Base-by-base conservation (phyloP, 2,888 invertebrate genomes). In the Gari tellinella region DNA sequence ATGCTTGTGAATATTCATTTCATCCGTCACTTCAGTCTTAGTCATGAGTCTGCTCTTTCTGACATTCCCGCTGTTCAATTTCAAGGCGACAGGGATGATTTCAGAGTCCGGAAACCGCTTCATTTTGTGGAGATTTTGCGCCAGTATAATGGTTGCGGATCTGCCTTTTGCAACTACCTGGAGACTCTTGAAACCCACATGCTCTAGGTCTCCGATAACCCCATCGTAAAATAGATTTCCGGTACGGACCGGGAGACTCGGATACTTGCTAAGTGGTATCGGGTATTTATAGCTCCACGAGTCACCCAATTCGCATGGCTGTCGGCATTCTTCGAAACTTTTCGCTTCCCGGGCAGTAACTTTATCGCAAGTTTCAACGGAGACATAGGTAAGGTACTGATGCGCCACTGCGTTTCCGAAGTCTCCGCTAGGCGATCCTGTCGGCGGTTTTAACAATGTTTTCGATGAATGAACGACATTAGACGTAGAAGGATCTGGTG, bases 231-330 rank as follows among this genome's bases (percentile, higher is more conserved):
- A 77, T n/a, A 77, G 62, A 72, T 88, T 87, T 31, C 88, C 88
- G 19, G 88, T 88, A 38, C 82, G 80, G 40, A 88, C 84, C 7
- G 80, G 72, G 19, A 84, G 77, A 52, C 81, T 81, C 15, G 86
- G 82, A 63, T 76, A 81, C 40, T 80, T 82, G 62, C 88, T 86
- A 7, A 89, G 73, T 2, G 88, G 88, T 3, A 84, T 57, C 0
- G 87, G 86, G 37, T 85, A 89, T 64, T 82, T 86, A 49, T 86
- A 80, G 7, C 70, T 75, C 90, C 90, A 90, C 14, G 86, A 80
- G 45, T 90, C 90, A 7, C 88, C 89, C 41, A 89, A 72, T 12
- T 89, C 88, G 61, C 90, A 90, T 17, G 80, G 72, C 55, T 87
- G 84, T 31, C 78, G 72, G 51, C 84, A 72, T 17, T 82, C 82